phyloP scores from a whole-genome alignment of 1,140 invertebrate species.

The Cephus cinctus region DNA sequence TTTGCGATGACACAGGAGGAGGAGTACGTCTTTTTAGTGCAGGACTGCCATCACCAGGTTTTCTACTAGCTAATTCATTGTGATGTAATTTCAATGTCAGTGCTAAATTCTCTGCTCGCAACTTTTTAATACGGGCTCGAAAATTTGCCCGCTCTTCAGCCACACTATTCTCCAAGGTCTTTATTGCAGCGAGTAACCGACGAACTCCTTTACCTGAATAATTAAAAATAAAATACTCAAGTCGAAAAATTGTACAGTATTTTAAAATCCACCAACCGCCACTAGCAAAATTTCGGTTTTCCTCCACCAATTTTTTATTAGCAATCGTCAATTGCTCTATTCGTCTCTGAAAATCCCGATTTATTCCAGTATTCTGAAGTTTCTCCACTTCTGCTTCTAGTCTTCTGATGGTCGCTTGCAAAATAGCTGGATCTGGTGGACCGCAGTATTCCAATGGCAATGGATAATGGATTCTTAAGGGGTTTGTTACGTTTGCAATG shows the following conservation, averaged over 20 bases:
- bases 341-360: constrained; percentile 28
- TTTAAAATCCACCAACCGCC: constrained; percentile 14
- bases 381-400: constrained; percentile 50
- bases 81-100: constrained; percentile 26
- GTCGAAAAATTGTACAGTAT: too few relatives aligned
- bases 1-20: constrained; percentile 18
- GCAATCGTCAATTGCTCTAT: constrained; percentile 32
- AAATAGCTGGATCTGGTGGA: constrained; percentile 50
- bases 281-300: constrained; percentile 36
- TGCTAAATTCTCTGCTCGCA: constrained; percentile 43
- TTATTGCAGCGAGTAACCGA: constrained; percentile 40
- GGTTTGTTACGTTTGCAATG: constrained; percentile 14
- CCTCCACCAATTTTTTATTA: constrained; percentile 35
- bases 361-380: constrained; percentile 22
- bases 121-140: constrained; percentile 42
- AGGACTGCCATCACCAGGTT: constrained; percentile 17
- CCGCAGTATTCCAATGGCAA: constrained; percentile 56
- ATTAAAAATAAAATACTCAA: too few relatives aligned
- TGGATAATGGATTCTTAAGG: constrained; percentile 56
- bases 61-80: constrained; percentile 20
- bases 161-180: constrained; percentile 45
- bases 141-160: constrained; percentile 44
- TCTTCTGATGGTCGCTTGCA: constrained; percentile 54
- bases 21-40: constrained; percentile 19
- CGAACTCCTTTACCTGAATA: constrained; percentile 30